Evolutionary conservation across 2,797 vertebrate genomes (phyloP).

Genomic region (Amphiprion clarkii): DNA sequence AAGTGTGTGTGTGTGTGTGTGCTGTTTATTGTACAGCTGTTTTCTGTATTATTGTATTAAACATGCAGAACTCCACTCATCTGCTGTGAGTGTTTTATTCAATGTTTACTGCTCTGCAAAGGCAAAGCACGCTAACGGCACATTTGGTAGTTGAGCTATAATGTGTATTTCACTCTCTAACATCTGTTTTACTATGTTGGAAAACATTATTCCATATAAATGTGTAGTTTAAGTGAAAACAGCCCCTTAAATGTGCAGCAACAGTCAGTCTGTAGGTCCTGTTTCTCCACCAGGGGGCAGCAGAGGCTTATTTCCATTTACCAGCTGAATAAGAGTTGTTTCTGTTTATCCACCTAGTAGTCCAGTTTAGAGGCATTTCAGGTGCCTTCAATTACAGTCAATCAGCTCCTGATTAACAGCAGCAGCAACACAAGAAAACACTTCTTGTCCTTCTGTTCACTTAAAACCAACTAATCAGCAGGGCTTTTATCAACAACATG

Average conservation of each 20-base stretch:
- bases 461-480: too few relatives aligned
- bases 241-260: too few relatives aligned
- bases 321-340: too few relatives aligned
- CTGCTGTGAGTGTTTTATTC: conserved; percentile 4
- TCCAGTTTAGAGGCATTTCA: conserved; percentile 9
- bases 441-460: neutral
- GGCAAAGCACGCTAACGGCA: neutral
- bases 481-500: too few relatives aligned
- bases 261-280: too few relatives aligned
- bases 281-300: conserved; percentile 26
- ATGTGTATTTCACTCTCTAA: neutral
- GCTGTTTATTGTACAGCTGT: conserved; percentile 55
- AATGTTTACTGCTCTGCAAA: neutral
- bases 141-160: neutral
- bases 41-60: conserved; percentile 70
- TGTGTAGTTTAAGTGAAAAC: too few relatives aligned
- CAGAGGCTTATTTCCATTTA: neutral
- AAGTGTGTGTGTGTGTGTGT: conserved; percentile 20
- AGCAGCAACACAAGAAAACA: neutral
- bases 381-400: neutral
- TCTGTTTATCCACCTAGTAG: conserved; percentile 20
- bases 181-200: neutral
- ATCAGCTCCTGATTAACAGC: conserved; percentile 18
- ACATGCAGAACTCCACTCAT: conserved; percentile 31
- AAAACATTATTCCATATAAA: neutral